Conservation (phyloP, 1,140 invertebrate species). For the Saccostrea echinata region DNA sequence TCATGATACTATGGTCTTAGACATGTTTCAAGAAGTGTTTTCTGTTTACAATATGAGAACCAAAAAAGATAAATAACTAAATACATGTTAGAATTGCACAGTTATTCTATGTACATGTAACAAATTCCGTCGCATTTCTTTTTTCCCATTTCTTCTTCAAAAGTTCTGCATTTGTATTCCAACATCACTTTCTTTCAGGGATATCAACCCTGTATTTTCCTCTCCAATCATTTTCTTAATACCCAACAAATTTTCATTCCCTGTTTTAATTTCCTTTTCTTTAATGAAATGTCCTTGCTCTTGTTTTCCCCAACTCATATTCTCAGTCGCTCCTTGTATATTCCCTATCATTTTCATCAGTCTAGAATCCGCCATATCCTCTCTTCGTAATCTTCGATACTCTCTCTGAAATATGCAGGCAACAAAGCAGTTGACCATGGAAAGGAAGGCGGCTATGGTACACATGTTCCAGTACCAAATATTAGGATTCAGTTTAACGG, state of each 20-base stretch:
- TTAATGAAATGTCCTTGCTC: not conserved
- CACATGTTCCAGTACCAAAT: not conserved
- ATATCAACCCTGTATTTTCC: not conserved
- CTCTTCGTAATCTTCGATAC: not conserved
- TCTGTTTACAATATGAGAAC: too few relatives aligned
- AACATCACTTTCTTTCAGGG: not conserved
- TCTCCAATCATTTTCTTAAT: not conserved
- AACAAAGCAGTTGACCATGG: not conserved
- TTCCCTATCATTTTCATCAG: not conserved
- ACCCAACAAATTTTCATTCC: not conserved
- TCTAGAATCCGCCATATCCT: not conserved
- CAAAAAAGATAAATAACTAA: too few relatives aligned
- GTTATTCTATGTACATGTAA: too few relatives aligned
- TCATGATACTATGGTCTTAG: too few relatives aligned
- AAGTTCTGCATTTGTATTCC: not conserved
- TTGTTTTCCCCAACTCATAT: not conserved
- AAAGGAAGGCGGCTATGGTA: not conserved
- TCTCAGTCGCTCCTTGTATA: not conserved
- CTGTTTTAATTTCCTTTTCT: not conserved
- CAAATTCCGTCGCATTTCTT: too few relatives aligned
- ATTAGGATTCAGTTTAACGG: not conserved
- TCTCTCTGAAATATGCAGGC: slow-evolving; percentile 4
- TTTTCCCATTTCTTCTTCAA: not conserved
- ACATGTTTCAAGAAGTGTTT: too few relatives aligned
- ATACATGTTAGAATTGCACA: too few relatives aligned